A percentile compares a stretch with the other conserved stretches of the same genome.
Conservation (phyloP, 2,888 invertebrate genomes). For the Clepsis dumicolana region DNA sequence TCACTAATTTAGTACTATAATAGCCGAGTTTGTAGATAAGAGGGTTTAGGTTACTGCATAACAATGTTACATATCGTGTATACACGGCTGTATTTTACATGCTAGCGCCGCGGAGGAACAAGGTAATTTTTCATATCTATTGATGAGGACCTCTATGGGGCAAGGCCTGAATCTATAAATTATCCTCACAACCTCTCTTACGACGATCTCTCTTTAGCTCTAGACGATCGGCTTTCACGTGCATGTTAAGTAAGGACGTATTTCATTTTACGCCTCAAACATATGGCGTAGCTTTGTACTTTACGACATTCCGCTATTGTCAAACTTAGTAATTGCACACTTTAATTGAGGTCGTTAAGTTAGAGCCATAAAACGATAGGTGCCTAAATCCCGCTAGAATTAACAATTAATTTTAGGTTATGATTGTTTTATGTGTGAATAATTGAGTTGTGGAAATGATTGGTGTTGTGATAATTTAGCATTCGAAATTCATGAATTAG, state of each 20-base stretch:
- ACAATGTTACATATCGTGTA: too few relatives aligned
- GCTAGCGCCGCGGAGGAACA: too few relatives aligned
- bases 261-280: conserved; percentile 36
- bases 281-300: conserved; percentile 32
- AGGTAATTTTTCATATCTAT: not conserved
- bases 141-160: not conserved
- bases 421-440: conserved; percentile 28
- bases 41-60: too few relatives aligned
- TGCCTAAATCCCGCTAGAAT: conserved; percentile 32
- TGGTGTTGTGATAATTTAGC: not conserved
- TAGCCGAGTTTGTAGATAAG: too few relatives aligned
- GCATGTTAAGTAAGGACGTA: conserved; percentile 7
- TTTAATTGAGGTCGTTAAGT: conserved; percentile 42
- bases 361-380: conserved; percentile 37
- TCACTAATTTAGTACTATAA: too few relatives aligned
- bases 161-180: not conserved
- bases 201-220: not conserved
- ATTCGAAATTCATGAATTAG: not conserved
- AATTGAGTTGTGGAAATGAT: conserved; percentile 16
- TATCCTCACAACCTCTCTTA: too few relatives aligned
- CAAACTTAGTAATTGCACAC: conserved; percentile 39
- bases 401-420: conserved; percentile 30
- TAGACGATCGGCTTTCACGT: not conserved
- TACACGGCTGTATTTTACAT: too few relatives aligned
- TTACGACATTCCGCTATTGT: conserved; percentile 38